Percentiles rank a stretch among this genome's conserved stretches.
These are phyloP conservation scores for Falco novaeseelandiae DNA, from an alignment of 2,797 vertebrate genomes.

Conservation along the genomic window DNA sequence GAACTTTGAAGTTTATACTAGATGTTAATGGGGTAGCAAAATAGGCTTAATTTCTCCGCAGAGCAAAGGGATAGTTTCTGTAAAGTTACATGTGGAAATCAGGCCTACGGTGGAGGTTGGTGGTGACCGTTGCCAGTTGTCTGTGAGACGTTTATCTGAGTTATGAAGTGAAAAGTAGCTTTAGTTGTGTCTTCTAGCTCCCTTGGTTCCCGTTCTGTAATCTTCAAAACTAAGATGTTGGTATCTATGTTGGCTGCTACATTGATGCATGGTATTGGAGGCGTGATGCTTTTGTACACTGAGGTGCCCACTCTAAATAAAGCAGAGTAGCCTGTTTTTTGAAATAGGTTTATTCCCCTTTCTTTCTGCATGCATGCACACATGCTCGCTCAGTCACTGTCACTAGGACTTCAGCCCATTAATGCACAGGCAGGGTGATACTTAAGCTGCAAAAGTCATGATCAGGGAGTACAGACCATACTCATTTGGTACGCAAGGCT, in stretches of 20 bases:
- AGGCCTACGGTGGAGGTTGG: background rate
- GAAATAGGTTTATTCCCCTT: background rate
- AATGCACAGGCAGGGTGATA: background rate
- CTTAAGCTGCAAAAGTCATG: background rate
- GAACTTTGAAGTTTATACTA: background rate
- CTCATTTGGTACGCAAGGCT: slow-evolving; percentile 7
- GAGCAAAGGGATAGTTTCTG: background rate
- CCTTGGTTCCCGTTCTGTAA: background rate
- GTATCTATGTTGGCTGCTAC: rapidly evolving
- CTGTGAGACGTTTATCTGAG: background rate
- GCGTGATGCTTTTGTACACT: background rate
- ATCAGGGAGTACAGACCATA: background rate
- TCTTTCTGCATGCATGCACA: background rate
- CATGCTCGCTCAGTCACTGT: background rate
- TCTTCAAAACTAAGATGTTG: background rate
- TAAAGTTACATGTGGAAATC: background rate
- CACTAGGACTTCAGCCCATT: background rate
- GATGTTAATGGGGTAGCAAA: background rate
- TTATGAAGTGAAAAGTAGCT: background rate
- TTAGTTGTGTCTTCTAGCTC: background rate
- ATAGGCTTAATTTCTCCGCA: background rate
- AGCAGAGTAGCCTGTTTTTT: background rate
- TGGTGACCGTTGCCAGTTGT: background rate
- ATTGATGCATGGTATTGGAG: background rate
- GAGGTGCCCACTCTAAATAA: background rate